Conservation (phyloP, 2,888 invertebrate species). For the Clepsis dumicolana region DNA sequence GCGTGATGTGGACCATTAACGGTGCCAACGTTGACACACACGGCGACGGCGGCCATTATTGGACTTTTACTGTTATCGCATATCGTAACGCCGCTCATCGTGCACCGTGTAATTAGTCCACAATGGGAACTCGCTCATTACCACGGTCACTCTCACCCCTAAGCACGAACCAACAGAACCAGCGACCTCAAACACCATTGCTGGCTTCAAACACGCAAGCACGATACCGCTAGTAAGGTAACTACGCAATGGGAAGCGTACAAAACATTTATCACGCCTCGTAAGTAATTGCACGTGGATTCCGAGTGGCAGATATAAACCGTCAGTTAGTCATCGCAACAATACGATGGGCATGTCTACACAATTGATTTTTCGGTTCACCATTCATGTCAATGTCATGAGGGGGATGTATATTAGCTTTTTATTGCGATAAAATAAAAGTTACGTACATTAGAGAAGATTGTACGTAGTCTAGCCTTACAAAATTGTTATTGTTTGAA, state of each 20-base stretch:
- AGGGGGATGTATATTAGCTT: conserved; percentile 52
- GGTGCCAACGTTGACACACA: conserved; percentile 74
- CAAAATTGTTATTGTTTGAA: background rate
- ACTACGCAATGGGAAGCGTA: conserved; percentile 49
- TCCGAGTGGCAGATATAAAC: conserved; percentile 61
- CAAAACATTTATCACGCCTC: conserved; percentile 28
- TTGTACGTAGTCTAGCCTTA: background rate
- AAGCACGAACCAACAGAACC: conserved; percentile 22
- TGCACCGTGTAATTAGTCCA: conserved; percentile 76
- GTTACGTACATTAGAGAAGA: conserved; percentile 10
- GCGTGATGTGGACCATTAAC: conserved; percentile 68
- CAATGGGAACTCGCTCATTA: conserved; percentile 66
- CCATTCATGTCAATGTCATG: conserved; percentile 59
- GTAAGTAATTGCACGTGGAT: conserved; percentile 60
- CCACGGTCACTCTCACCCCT: conserved; percentile 50
- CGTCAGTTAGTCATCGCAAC: conserved; percentile 63
- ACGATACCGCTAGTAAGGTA: background rate
- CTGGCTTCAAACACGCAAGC: conserved; percentile 26
- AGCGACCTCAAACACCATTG: conserved; percentile 45
- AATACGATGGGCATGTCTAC: conserved; percentile 69
- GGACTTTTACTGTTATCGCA: conserved; percentile 82
- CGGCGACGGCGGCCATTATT: conserved; percentile 71
- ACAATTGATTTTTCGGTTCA: conserved; percentile 70
- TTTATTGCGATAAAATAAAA: conserved; percentile 40
- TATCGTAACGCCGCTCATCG: conserved; percentile 72